Percentiles rank a stretch among this genome's conserved stretches.
Evolutionary conservation across 1,140 invertebrate genomes (phyloP).

Genomic region (Halesus radiatus): DNA sequence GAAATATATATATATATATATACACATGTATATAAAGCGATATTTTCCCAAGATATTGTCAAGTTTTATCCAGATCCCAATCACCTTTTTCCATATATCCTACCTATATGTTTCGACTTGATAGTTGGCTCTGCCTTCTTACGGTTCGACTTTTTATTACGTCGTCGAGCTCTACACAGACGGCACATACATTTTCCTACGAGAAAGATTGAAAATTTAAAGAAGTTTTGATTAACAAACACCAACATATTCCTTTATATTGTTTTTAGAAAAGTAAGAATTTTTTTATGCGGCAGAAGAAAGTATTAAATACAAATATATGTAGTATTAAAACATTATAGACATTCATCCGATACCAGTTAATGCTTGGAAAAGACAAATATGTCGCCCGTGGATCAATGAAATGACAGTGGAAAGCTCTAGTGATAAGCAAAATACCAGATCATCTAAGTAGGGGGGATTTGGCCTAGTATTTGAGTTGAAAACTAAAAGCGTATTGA

Average conservation of each 20-base stretch:
- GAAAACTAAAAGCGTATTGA: slow-evolving; percentile 9
- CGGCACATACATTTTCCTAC: slow-evolving; percentile 51
- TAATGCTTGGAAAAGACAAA: neutral
- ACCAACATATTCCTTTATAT: neutral
- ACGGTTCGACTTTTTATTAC: slow-evolving; percentile 23
- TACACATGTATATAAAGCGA: neutral
- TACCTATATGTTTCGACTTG: slow-evolving; percentile 50
- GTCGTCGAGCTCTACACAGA: slow-evolving; percentile 45
- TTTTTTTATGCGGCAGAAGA: neutral
- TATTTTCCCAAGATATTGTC: neutral
- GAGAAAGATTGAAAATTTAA: slow-evolving; percentile 36
- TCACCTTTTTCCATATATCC: slow-evolving; percentile 48
- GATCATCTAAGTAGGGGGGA: slow-evolving; percentile 9
- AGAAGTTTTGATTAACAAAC: too few species aligned
- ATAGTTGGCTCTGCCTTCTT: slow-evolving; percentile 38
- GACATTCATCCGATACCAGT: neutral
- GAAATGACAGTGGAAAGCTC: neutral
- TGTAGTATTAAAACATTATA: neutral
- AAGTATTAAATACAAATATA: neutral
- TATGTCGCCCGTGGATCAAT: neutral
- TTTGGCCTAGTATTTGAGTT: neutral
- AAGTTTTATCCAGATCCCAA: slow-evolving; percentile 43
- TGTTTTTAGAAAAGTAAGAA: neutral
- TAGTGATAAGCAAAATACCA: slow-evolving; percentile 3
- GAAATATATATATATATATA: too few species aligned